A percentile compares a stretch with the other conserved stretches of the same genome.
Evolutionary conservation across 2,113 vertebrate species (phyloP).

Genomic region (Heterotis niloticus): DNA sequence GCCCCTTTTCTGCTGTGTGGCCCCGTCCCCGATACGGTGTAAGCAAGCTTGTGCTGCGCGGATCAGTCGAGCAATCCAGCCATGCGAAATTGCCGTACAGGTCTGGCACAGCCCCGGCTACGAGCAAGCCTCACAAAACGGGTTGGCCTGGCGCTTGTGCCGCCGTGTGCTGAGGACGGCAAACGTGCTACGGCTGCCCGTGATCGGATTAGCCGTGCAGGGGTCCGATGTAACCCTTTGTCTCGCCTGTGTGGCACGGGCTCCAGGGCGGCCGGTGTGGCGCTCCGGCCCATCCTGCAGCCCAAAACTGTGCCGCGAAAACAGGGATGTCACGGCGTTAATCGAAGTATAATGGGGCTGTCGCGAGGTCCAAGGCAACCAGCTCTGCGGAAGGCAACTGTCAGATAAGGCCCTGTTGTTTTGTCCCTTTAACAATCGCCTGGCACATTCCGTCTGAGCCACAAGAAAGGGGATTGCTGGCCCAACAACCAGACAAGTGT

Average conservation of each 20-base stretch:
- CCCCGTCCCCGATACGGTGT: conserved; percentile 44
- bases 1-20: conserved; percentile 50
- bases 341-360: conserved; percentile 24
- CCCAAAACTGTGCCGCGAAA: conserved; percentile 8
- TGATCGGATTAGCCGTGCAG: conserved; percentile 72
- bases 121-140: conserved; percentile 74
- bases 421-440: conserved; percentile 21
- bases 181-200: conserved; percentile 66
- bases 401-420: conserved; percentile 36
- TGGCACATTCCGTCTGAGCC: conserved; percentile 15
- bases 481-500: conserved; percentile 17
- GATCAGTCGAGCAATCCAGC: conserved; percentile 59
- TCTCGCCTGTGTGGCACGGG: conserved; percentile 66
- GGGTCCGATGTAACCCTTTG: conserved; percentile 76
- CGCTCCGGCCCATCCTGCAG: conserved; percentile 52
- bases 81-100: conserved; percentile 71
- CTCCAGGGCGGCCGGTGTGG: conserved; percentile 56
- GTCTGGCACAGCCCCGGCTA: conserved; percentile 67
- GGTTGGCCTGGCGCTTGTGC: conserved; percentile 73
- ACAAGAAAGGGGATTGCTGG: conserved; percentile 11
- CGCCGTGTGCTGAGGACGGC: conserved; percentile 72
- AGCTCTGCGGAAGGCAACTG: conserved; percentile 41
- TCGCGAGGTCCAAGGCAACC: conserved; percentile 40
- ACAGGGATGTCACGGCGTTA: conserved; percentile 27
- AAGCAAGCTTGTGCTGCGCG: conserved; percentile 69